A percentile compares a stretch with the other conserved stretches of the same genome.
These are phyloP conservation scores for Callorhinus ursinus DNA, from an alignment of 2,113 vertebrate genomes.

Conservation along the genomic window DNA sequence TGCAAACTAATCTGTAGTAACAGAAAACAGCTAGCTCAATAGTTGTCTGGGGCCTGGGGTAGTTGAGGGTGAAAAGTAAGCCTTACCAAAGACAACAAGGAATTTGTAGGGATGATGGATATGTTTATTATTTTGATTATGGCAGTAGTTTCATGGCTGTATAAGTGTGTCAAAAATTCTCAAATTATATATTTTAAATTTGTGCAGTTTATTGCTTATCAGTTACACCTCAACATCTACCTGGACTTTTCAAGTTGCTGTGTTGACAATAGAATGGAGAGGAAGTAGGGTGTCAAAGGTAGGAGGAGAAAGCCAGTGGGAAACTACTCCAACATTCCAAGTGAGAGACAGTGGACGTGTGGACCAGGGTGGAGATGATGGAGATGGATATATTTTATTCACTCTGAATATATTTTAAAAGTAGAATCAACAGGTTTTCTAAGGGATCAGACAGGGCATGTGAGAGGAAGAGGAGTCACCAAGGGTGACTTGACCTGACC, in stretches of 20 bases:
- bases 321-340: neutral
- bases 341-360: neutral
- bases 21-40: neutral
- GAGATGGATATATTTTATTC: no score
- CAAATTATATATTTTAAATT: neutral
- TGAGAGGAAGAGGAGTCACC: neutral
- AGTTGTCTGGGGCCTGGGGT: neutral
- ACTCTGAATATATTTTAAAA: neutral
- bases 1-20: neutral
- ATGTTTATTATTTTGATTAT: neutral
- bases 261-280: neutral
- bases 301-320: neutral
- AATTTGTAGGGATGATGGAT: neutral
- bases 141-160: neutral
- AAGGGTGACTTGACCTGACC: neutral
- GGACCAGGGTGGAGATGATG: neutral
- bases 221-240: neutral
- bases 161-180: neutral
- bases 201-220: neutral
- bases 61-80: neutral
- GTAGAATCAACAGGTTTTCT: neutral
- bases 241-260: neutral
- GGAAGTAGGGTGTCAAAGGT: neutral
- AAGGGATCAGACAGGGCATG: neutral
- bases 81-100: neutral